Evolutionary conservation across 2,888 invertebrate species (phyloP).

Genomic region (Trissonchulus latispiculum): DNA sequence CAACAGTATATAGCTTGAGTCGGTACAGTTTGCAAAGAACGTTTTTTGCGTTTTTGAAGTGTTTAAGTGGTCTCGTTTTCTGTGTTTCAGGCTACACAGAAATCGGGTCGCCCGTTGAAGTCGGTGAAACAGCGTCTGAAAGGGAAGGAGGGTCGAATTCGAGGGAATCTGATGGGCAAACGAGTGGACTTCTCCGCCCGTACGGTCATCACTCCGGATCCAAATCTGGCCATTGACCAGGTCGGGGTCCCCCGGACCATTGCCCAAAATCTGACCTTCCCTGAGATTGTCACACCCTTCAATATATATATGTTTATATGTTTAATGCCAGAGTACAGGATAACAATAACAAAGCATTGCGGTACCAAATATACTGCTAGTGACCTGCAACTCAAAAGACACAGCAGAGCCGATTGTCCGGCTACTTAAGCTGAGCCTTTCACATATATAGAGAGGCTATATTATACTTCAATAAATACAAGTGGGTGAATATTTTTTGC

Average conservation of each 20-base stretch:
- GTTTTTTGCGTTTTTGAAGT: too few species aligned
- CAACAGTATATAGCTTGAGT: too few species aligned
- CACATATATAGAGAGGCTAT: too few species aligned
- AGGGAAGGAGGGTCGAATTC: conserved; percentile 96
- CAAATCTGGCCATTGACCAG: conserved; percentile 64
- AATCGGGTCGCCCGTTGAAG: conserved; percentile 95
- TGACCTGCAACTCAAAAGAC: too few species aligned
- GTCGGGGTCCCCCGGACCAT: conserved; percentile 96
- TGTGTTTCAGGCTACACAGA: conserved; percentile 84
- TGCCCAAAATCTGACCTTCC: conserved; percentile 97
- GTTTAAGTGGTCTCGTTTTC: too few species aligned
- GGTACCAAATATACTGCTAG: too few species aligned
- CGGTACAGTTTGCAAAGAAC: too few species aligned
- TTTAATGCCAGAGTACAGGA: too few species aligned
- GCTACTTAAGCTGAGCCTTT: too few species aligned
- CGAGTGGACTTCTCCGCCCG: conserved; percentile 99
- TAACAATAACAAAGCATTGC: too few species aligned
- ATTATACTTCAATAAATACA: conserved; percentile 92
- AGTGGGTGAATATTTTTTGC: too few species aligned
- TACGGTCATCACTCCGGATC: conserved; percentile 64
- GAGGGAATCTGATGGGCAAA: conserved; percentile 99
- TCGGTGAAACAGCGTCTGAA: conserved; percentile 87
- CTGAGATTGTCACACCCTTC: conserved; percentile 96
- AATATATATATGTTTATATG: conserved; percentile 87
- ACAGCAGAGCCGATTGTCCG: too few species aligned